Base-by-base conservation (phyloP, 2,113 vertebrate species). In the Onychostruthus taczanowskii region DNA sequence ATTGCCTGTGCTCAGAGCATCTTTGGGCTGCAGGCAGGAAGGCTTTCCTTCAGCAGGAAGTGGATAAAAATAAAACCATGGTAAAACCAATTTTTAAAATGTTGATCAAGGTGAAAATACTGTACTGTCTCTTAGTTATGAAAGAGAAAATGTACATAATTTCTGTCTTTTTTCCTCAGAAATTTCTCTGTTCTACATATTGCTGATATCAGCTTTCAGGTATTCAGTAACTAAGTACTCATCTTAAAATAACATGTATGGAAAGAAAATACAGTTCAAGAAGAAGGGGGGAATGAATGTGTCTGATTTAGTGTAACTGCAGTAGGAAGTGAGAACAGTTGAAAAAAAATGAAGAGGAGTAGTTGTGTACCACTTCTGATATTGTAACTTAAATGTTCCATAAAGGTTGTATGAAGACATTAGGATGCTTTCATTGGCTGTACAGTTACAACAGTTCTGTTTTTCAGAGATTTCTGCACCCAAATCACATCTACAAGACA, bases 51-150 rank as follows among this genome's bases (percentile, higher is more conserved):
- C 17, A 13, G 35, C 50, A 69, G 30, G 39, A 81, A 81, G 8
- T 44, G 6, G 23, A 79, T 59, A 30, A 56, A 75, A 56, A 82
- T 16, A 81, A 84, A 82, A 72, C 3, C 7, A 28, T 50, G 11
- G 6, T 13, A 19, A 74, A 72, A 68, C 0, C 2, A 41, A 1
- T 47, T 41, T 49, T 30, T 10, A 1, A 47, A 27, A 14, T 37
- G 31, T 79, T 61, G 88, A 33, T 66, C 9, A 35, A 53, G 37
- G 12, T 53, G 23, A 84, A 93, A 95, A 46, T 24, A 43, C 3
- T 53, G 4, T 22, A 31, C 11, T 63, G 4, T 41, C 69, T 67
- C 21, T 74, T 90, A 83, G 47, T 52, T 22, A 41, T 28, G 24
- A 46, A 24, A 46, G 46, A 39, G 19, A 61, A 82, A 39, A 64